phyloP scores from a whole-genome alignment of 2,797 vertebrate species.

The Sarcoramphus papa region DNA sequence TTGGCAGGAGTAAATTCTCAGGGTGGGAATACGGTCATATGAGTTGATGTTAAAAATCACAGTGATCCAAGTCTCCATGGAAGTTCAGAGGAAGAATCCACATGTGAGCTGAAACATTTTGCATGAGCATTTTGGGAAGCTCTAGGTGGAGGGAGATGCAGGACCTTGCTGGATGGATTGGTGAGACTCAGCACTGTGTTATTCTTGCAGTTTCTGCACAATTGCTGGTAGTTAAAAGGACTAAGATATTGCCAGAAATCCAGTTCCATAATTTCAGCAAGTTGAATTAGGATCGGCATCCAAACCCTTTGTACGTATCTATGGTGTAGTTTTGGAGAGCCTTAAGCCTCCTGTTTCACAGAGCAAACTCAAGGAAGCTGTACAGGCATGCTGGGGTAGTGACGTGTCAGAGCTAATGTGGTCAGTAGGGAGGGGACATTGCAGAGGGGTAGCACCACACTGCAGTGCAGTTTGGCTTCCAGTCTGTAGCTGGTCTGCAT shows the following conservation, averaged over 20 bases:
- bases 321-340: neutral
- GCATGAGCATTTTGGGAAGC: neutral
- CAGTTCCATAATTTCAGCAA: neutral
- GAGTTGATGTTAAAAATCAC: neutral
- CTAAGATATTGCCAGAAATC: neutral
- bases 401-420: neutral
- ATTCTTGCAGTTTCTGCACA: neutral
- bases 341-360: neutral
- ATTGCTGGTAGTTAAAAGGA: neutral
- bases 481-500: neutral
- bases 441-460: neutral
- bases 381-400: neutral
- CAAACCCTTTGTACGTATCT: neutral
- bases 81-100: neutral
- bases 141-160: neutral
- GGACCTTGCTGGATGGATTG: neutral
- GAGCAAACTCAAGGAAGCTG: neutral
- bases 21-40: neutral
- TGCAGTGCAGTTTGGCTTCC: neutral
- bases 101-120: neutral
- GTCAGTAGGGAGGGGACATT: neutral
- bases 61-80: rapidly evolving
- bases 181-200: rapidly evolving
- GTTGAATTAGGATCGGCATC: neutral
- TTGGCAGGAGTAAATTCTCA: neutral